Conservation (phyloP, 2,888 invertebrate species). For the Mythimna albipuncta region DNA sequence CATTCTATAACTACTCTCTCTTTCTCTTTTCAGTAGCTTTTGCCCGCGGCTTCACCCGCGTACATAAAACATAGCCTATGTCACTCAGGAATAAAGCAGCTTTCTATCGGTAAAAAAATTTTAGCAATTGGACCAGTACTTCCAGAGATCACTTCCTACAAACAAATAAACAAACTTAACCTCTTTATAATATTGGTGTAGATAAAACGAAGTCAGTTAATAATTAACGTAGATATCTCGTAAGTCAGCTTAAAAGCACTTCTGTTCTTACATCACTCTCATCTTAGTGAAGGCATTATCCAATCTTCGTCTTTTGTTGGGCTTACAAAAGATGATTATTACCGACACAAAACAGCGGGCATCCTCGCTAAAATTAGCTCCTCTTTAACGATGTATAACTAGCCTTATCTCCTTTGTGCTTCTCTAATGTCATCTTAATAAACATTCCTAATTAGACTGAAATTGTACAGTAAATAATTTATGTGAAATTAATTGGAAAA, state of each 20-base stretch:
- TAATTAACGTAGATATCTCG: constrained; percentile 14
- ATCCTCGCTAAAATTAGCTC: constrained; percentile 51
- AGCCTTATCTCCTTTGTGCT: constrained; percentile 49
- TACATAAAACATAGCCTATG: too few species aligned
- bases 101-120: too few species aligned
- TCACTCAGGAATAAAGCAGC: too few species aligned
- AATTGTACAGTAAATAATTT: constrained; percentile 35
- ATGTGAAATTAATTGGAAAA: constrained; percentile 37
- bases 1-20: not conserved
- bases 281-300: constrained; percentile 57
- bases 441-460: constrained; percentile 44
- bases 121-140: too few species aligned
- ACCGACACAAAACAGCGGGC: constrained; percentile 61
- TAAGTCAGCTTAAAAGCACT: constrained; percentile 28
- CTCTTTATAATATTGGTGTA: too few species aligned
- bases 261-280: constrained; percentile 29
- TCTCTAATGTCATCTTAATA: constrained; percentile 43
- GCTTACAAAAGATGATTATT: constrained; percentile 65
- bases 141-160: too few species aligned
- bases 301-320: constrained; percentile 61
- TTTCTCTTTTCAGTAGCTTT: not conserved
- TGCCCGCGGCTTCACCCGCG: too few species aligned
- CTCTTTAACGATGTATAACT: constrained; percentile 32
- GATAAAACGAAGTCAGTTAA: not conserved
- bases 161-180: too few species aligned